A percentile compares a stretch with the other conserved stretches of the same genome.
Evolutionary conservation across 2,113 vertebrate genomes (phyloP).

Genomic region (Anthoscopus minutus): DNA sequence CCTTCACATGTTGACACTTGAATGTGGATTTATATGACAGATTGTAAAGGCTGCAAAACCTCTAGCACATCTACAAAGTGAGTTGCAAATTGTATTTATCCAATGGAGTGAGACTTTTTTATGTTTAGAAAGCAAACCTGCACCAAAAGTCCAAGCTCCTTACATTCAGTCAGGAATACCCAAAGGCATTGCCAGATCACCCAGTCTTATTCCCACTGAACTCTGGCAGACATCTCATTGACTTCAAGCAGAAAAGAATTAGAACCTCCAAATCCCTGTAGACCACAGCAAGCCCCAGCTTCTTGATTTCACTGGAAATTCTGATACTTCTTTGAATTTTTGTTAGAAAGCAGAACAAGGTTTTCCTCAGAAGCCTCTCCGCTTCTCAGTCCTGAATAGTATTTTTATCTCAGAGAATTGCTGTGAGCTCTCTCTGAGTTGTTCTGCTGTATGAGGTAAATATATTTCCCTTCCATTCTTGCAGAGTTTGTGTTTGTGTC

Average conservation of each 20-base stretch:
- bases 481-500: background rate
- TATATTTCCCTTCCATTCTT: background rate
- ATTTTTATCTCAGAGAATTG: background rate
- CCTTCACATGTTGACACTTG: constrained; percentile 17
- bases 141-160: background rate
- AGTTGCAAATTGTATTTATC: constrained; percentile 2
- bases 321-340: background rate
- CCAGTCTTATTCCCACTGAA: background rate
- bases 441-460: background rate
- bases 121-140: background rate
- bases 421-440: background rate
- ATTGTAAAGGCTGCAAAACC: background rate
- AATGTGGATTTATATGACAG: constrained; percentile 17
- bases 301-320: background rate
- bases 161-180: background rate
- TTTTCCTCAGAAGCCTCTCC: background rate
- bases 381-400: background rate
- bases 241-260: background rate
- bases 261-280: background rate
- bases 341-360: background rate
- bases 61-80: background rate
- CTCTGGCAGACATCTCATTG: background rate
- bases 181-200: background rate
- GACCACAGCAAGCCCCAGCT: background rate
- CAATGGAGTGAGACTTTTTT: background rate